Percentiles rank a stretch among this genome's conserved stretches.
Conservation (phyloP, 1,140 invertebrate species). For the Phenacoccus solenopsis region DNA sequence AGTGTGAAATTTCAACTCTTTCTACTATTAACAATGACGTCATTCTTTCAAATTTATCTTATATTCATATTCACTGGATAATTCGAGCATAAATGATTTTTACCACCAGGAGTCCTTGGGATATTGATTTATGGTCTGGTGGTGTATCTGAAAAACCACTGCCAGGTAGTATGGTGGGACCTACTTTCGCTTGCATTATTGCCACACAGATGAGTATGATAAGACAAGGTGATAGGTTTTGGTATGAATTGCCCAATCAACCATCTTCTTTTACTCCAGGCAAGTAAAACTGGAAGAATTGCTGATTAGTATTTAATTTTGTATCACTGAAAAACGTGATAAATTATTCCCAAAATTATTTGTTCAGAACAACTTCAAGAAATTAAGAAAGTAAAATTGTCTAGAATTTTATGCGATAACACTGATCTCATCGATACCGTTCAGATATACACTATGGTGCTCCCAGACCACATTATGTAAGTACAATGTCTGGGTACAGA, state of each 20-base stretch:
- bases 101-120: conserved; percentile 44
- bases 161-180: conserved; percentile 79
- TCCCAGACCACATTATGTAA: conserved; percentile 85
- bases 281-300: conserved; percentile 28
- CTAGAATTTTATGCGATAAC: conserved; percentile 88
- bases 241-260: conserved; percentile 87
- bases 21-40: too few relatives aligned
- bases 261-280: conserved; percentile 76
- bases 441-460: conserved; percentile 84
- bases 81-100: background rate
- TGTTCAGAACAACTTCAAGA: conserved; percentile 71
- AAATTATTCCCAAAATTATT: conserved; percentile 21
- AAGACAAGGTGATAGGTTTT: conserved; percentile 85
- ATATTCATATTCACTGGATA: too few relatives aligned
- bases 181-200: conserved; percentile 91
- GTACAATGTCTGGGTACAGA: conserved; percentile 32
- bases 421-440: conserved; percentile 83
- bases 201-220: conserved; percentile 90
- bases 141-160: conserved; percentile 81
- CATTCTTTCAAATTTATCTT: too few relatives aligned
- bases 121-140: conserved; percentile 84
- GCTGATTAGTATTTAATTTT: background rate
- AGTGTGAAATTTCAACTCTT: too few relatives aligned
- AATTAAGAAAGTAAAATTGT: conserved; percentile 71
- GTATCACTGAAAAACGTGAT: background rate